phyloP scores from a whole-genome alignment of 2,888 invertebrate species.

The Dusona sp. region DNA sequence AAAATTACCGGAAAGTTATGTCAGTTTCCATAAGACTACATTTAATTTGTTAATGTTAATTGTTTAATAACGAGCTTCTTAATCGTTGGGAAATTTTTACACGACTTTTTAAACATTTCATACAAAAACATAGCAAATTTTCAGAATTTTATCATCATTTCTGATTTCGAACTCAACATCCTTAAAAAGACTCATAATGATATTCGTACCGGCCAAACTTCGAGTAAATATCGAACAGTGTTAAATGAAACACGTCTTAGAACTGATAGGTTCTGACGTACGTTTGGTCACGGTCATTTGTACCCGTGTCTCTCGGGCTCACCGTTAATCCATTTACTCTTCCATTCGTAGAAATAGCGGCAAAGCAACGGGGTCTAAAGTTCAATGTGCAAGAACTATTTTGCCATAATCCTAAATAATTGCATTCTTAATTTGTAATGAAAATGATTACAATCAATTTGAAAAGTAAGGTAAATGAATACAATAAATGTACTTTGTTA shows the following conservation, averaged over 20 bases:
- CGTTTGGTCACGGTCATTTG: neutral
- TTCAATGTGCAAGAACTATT: slow-evolving; percentile 44
- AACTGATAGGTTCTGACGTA: neutral
- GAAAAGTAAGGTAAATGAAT: no score
- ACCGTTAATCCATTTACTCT: slow-evolving; percentile 57
- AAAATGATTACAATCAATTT: no score
- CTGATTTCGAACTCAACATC: no score
- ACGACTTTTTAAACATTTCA: no score
- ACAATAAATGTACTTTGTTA: neutral
- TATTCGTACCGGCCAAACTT: neutral
- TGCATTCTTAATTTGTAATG: slow-evolving; percentile 1
- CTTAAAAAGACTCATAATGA: neutral
- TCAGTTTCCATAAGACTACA: no score
- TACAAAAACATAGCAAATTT: no score
- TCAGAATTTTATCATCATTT: no score
- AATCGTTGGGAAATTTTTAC: no score
- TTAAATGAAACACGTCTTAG: neutral
- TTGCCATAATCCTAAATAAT: slow-evolving; percentile 1
- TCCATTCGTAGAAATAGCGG: slow-evolving; percentile 47
- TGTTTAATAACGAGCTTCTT: no score
- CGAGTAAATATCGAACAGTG: neutral
- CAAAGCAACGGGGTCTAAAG: slow-evolving; percentile 25
- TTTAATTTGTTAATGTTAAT: no score
- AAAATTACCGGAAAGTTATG: no score
- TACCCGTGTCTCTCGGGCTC: slow-evolving; percentile 13